Conservation (phyloP, 2,113 vertebrate genomes). For the Python bivittatus region DNA sequence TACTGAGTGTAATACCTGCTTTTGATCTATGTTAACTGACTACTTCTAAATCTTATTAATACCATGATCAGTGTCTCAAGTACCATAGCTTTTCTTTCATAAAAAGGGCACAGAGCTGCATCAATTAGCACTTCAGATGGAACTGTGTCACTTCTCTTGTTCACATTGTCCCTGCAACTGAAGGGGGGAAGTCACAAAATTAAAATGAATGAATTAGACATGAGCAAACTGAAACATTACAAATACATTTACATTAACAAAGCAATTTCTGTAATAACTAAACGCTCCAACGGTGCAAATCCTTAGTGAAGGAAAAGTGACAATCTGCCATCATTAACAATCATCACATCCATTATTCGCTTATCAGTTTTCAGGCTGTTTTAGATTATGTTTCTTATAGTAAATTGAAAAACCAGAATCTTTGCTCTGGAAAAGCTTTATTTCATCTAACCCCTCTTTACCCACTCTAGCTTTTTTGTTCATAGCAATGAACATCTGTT, state of each 20-base stretch:
- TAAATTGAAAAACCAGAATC: not conserved
- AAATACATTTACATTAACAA: not conserved
- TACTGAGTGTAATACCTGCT: not conserved
- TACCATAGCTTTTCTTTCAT: not conserved
- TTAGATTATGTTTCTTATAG: not conserved
- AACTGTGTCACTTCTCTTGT: not conserved
- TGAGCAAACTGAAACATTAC: not conserved
- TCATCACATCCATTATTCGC: not conserved
- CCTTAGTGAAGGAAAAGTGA: not conserved
- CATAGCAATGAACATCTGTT: slow-evolving; percentile 56
- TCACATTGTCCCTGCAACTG: not conserved
- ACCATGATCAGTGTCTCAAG: not conserved
- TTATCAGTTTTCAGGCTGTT: not conserved
- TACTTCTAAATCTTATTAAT: not conserved
- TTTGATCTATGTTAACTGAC: not conserved
- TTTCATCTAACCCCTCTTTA: not conserved
- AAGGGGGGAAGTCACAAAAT: not conserved
- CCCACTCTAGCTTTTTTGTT: slow-evolving; percentile 28
- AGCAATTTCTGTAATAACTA: not conserved
- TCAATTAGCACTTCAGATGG: not conserved
- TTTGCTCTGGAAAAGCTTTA: not conserved
- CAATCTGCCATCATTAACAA: not conserved
- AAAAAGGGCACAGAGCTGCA: not conserved
- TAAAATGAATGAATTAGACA: not conserved
- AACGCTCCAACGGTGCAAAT: not conserved